These are phyloP conservation scores for Lagodon rhomboides DNA, from an alignment of 2,797 vertebrate species.

Conservation along the genomic window DNA sequence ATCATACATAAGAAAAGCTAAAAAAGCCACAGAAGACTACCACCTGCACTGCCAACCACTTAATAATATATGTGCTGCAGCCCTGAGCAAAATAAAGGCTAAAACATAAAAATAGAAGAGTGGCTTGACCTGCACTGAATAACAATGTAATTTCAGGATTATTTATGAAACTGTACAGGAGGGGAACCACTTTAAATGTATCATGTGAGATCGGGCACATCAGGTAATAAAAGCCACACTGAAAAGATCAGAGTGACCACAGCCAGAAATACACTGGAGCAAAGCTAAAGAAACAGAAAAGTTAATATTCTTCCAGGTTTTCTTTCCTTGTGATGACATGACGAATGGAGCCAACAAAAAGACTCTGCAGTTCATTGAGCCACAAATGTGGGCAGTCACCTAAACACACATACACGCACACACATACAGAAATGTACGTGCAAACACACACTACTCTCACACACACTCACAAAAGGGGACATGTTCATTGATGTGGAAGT, in stretches of 20 bases:
- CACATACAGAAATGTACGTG: background rate
- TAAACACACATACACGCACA: constrained; percentile 16
- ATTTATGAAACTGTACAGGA: constrained; percentile 8
- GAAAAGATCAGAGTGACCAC: constrained; percentile 7
- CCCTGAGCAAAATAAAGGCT: constrained; percentile 18
- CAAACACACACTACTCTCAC: constrained; percentile 30
- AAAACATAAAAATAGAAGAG: constrained; percentile 23
- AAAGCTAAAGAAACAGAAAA: constrained; percentile 32
- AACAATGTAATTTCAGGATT: constrained; percentile 14
- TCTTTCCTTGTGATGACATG: constrained; percentile 30
- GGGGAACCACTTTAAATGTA: constrained; percentile 5
- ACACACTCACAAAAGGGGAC: constrained; percentile 67
- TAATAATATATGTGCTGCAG: constrained; percentile 25
- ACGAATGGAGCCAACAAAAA: constrained; percentile 27
- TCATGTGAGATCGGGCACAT: constrained; percentile 6
- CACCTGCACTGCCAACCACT: constrained; percentile 2
- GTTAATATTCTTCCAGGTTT: constrained; percentile 38
- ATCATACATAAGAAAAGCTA: background rate
- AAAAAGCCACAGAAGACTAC: background rate
- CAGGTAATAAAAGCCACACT: constrained; percentile 16
- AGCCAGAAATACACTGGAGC: constrained; percentile 3
- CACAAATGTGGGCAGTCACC: constrained; percentile 52
- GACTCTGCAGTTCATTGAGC: constrained; percentile 16
- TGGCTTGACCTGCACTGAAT: background rate
- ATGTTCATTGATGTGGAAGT: constrained; percentile 80